Conservation (phyloP, 2,888 invertebrate genomes). For the Hecatera dysodea region DNA sequence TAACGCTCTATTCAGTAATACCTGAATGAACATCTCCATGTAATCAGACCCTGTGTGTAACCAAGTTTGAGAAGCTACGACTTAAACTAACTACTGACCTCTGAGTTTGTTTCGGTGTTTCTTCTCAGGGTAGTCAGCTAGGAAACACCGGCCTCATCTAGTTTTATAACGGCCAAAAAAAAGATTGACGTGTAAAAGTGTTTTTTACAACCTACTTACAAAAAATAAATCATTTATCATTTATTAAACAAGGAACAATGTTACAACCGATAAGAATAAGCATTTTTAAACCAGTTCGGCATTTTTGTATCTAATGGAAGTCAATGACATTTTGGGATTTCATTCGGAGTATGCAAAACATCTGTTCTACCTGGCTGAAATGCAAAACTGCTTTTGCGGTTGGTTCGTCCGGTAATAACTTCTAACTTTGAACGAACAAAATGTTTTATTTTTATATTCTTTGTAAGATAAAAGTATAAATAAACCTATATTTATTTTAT, state of each 20-base stretch:
- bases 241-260: no score
- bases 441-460: constrained; percentile 22
- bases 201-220: no score
- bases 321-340: constrained; percentile 64
- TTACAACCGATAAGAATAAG: not conserved
- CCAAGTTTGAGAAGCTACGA: not conserved
- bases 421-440: constrained; percentile 13
- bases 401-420: constrained; percentile 30
- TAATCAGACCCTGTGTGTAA: not conserved
- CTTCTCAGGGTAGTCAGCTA: no score
- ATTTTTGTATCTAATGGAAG: constrained; percentile 52
- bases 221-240: no score
- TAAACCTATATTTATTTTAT: not conserved
- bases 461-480: constrained; percentile 1
- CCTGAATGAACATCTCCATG: not conserved
- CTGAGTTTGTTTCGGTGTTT: no score
- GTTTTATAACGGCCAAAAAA: no score
- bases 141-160: no score
- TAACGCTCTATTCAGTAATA: not conserved
- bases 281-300: constrained; percentile 33
- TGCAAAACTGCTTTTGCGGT: constrained; percentile 53
- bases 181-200: no score
- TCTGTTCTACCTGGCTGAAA: constrained; percentile 52
- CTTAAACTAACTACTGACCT: no score
- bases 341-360: constrained; percentile 48